A percentile compares a stretch with the other conserved stretches of the same genome.
phyloP scores from a whole-genome alignment of 2,113 vertebrate genomes.

The Alligator sinensis region DNA sequence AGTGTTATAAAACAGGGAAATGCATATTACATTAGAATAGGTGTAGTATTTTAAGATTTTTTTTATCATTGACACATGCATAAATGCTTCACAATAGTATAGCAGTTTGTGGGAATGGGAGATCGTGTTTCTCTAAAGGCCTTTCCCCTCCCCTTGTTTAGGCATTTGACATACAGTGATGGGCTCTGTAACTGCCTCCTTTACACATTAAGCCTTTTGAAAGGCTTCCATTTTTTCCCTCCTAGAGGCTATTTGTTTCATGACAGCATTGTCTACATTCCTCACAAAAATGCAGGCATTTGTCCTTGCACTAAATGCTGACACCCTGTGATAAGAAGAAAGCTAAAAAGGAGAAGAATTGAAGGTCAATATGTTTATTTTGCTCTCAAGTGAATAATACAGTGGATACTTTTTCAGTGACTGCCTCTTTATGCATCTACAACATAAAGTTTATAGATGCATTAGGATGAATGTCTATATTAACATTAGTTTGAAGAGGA shows the following conservation, averaged over 20 bases:
- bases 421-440: background rate
- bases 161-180: conserved; percentile 38
- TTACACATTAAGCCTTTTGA: conserved; percentile 48
- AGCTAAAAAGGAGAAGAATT: conserved; percentile 58
- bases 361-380: conserved; percentile 73
- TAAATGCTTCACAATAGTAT: background rate
- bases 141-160: background rate
- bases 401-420: conserved; percentile 26
- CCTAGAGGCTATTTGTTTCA: conserved; percentile 56
- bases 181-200: conserved; percentile 36
- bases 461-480: background rate
- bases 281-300: conserved; percentile 65
- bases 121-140: background rate
- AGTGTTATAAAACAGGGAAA: background rate
- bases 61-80: background rate
- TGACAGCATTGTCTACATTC: conserved; percentile 51
- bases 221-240: conserved; percentile 15
- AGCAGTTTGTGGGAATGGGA: background rate
- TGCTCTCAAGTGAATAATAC: conserved; percentile 39
- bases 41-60: background rate
- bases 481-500: conserved; percentile 29
- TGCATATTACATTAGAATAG: background rate
- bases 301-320: conserved; percentile 66
- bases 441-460: conserved; percentile 34
- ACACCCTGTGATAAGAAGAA: conserved; percentile 64